Conservation (phyloP, 2,888 invertebrate genomes). For the Sphecodes monilicornis region DNA sequence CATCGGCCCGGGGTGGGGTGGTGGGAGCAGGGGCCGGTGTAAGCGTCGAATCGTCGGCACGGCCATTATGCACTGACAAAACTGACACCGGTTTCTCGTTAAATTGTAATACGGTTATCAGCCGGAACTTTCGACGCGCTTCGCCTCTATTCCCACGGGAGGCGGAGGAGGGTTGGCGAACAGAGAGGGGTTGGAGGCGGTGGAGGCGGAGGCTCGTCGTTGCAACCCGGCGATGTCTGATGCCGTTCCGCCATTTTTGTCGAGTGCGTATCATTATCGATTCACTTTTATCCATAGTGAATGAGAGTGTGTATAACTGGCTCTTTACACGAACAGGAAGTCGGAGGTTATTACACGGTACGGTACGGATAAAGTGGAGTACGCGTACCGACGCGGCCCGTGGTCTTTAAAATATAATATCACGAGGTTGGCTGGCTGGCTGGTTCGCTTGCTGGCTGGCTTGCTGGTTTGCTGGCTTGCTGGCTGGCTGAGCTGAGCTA, state of each 20-base stretch:
- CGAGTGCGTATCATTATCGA: slow-evolving; percentile 81
- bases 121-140: slow-evolving; percentile 78
- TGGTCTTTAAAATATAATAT: slow-evolving; percentile 65
- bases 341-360: slow-evolving; percentile 70
- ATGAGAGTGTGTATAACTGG: slow-evolving; percentile 60
- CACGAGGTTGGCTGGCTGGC: slow-evolving; percentile 29
- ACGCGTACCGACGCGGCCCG: slow-evolving; percentile 44
- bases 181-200: slow-evolving; percentile 15
- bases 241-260: slow-evolving; percentile 76
- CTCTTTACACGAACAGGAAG: slow-evolving; percentile 72
- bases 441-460: not conserved
- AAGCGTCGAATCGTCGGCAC: slow-evolving; percentile 52
- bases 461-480: not conserved
- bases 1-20: slow-evolving; percentile 1
- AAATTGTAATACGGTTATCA: slow-evolving; percentile 80
- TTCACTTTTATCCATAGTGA: slow-evolving; percentile 75
- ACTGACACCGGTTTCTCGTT: slow-evolving; percentile 76
- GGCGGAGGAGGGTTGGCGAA: slow-evolving; percentile 18
- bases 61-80: slow-evolving; percentile 71
- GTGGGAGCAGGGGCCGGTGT: slow-evolving; percentile 4
- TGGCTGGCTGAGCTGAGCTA: not conserved
- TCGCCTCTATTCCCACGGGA: slow-evolving; percentile 77
- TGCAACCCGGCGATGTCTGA: slow-evolving; percentile 50
- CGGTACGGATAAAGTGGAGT: slow-evolving; percentile 67
- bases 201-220: slow-evolving; percentile 39